Conservation (phyloP, 2,888 invertebrate genomes). For the Bombylius major region DNA sequence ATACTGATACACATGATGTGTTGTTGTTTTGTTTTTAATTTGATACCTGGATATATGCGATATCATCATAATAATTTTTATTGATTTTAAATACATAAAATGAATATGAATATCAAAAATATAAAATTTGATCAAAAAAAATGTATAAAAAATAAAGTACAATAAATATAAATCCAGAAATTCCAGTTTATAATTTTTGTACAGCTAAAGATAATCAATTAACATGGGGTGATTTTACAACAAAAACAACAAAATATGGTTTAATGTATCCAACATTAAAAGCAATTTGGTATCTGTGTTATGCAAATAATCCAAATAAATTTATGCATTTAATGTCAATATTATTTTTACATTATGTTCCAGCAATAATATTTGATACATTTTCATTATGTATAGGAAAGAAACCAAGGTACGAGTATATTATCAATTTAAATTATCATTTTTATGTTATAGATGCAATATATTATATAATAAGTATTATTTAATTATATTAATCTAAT, state of each 20-base stretch:
- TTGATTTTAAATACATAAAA: too few relatives aligned
- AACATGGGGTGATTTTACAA: conserved; percentile 59
- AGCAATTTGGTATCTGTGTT: conserved; percentile 55
- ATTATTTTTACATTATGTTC: conserved; percentile 52
- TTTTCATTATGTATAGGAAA: conserved; percentile 44
- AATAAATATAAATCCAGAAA: conserved; percentile 27
- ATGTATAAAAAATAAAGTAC: conserved; percentile 8
- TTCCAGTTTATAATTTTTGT: conserved; percentile 76
- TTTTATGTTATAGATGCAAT: background rate
- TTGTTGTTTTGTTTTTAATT: too few relatives aligned
- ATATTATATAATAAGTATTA: too few relatives aligned
- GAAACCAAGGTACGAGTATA: conserved; percentile 44
- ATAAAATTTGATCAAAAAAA: too few relatives aligned
- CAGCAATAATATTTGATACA: conserved; percentile 49
- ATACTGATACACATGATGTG: too few relatives aligned
- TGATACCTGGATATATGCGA: too few relatives aligned
- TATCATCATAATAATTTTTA: too few relatives aligned
- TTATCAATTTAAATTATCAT: background rate
- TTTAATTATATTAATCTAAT: background rate
- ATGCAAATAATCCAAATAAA: conserved; percentile 44
- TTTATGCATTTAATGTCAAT: conserved; percentile 42
- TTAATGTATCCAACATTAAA: conserved; percentile 46
- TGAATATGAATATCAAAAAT: too few relatives aligned
- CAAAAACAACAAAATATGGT: conserved; percentile 44
- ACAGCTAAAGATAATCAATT: conserved; percentile 73